A percentile compares a stretch with the other conserved stretches of the same genome.
Conservation (phyloP, 2,888 invertebrate species). For the Melanotus villosus region DNA sequence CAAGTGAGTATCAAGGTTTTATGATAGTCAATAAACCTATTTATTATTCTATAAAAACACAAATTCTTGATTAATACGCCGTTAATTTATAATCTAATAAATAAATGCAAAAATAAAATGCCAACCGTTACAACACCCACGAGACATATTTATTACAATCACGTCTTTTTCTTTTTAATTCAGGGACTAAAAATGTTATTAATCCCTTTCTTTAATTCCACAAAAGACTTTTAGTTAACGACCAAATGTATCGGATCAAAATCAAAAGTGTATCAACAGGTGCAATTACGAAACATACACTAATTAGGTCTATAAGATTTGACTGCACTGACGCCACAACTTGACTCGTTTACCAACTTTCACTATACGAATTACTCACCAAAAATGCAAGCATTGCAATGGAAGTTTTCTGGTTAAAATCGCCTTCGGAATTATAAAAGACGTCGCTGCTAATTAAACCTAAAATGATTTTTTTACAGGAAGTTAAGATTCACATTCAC, state of each 20-base stretch:
- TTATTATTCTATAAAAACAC: neutral
- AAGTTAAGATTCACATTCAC: too few species aligned
- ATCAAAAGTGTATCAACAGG: constrained; percentile 3
- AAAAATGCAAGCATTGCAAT: neutral
- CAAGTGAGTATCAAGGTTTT: neutral
- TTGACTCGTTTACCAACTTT: neutral
- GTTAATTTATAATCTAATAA: neutral
- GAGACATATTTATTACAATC: neutral
- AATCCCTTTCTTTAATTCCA: too few species aligned
- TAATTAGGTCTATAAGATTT: constrained; percentile 8
- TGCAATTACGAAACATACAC: neutral
- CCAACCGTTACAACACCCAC: neutral
- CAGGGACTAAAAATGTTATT: too few species aligned
- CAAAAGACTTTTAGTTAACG: too few species aligned
- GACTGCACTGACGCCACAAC: constrained; percentile 15
- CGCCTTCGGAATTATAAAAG: too few species aligned
- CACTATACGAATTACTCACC: neutral
- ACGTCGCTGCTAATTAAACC: too few species aligned
- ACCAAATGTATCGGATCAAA: too few species aligned
- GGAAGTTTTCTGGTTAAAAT: neutral
- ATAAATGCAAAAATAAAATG: neutral
- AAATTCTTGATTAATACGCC: constrained; percentile 1
- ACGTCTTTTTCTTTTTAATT: too few species aligned
- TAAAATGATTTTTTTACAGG: too few species aligned
- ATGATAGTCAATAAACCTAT: neutral